phyloP scores from a whole-genome alignment of 2,888 invertebrate genomes.

The Diaperis boleti region DNA sequence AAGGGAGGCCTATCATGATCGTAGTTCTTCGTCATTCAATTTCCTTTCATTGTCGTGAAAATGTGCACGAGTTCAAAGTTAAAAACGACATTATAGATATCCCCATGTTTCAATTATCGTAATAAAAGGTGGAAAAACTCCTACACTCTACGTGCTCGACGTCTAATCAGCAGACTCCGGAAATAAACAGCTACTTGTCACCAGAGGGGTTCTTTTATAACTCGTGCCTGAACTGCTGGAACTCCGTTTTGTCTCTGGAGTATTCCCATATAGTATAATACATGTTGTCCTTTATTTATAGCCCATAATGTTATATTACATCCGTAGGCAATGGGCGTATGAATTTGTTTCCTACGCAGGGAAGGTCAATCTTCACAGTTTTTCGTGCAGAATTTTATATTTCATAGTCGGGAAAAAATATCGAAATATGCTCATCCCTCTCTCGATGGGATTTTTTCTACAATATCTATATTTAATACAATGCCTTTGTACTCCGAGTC shows the following conservation, averaged over 20 bases:
- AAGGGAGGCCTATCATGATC: background rate
- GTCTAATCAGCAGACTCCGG: slow-evolving; percentile 33
- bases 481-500: too few species aligned
- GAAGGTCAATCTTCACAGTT: slow-evolving; percentile 16
- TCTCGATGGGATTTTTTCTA: background rate
- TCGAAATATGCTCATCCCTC: background rate
- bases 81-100: background rate
- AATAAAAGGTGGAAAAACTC: background rate
- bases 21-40: too few species aligned
- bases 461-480: background rate
- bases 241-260: slow-evolving; percentile 27
- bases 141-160: background rate
- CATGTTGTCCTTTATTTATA: slow-evolving; percentile 38
- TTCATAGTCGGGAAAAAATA: background rate
- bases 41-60: too few species aligned
- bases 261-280: slow-evolving; percentile 32
- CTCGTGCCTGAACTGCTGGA: slow-evolving; percentile 22
- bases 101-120: background rate
- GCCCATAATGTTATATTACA: slow-evolving; percentile 35
- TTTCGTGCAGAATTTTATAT: slow-evolving; percentile 15
- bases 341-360: slow-evolving; percentile 26
- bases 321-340: slow-evolving; percentile 29
- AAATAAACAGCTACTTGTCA: slow-evolving; percentile 41
- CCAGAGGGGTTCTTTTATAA: slow-evolving; percentile 41
- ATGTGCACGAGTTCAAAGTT: too few species aligned